Evolutionary conservation across 2,113 vertebrate species (phyloP), one percentile per base, ranked within the genome.

Genomic region (Potamarius usumacintae): DNA sequence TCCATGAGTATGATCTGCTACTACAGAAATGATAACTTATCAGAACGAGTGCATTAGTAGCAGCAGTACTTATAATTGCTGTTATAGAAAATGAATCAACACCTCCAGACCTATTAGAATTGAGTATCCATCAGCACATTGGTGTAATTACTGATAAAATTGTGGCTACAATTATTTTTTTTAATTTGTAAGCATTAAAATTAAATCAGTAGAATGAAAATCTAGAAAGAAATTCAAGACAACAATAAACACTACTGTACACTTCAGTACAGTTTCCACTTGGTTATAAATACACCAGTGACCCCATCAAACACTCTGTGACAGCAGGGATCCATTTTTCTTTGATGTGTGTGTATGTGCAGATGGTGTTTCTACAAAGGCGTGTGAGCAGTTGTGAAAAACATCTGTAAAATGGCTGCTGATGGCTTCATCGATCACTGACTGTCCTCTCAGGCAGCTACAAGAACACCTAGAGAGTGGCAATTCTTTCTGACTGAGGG

Each of bases 391-490:
- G 78, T 60, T 12, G 42, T 76, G 20, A 53, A 78, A 50, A 78
- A 53, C 0, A 12, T 25, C 48, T 58, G 20, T 82, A 63, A 82
- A 82, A 82, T 82, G 58, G 27, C 80, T 63, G 80, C 10, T 25
- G 25, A 82, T 82, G 30, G 55, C 30, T 50, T 25, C 34, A 82
- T 82, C 42, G 81, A 82, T 83, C 81, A 83, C 58, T 2, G 42
- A 18, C n/a, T 15, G 3, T 34, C 14, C 65, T 52, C 20, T 60
- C 20, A 7, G 27, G n/a, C 25, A 7, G 22, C 30, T 62, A 53
- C 76, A 71, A 20, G 67, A 65, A 76, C 63, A 89, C 80, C 69
- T 18, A 83, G 71, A 69, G 69, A 71, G 69, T 89, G 53, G 42
- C 72, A 12, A 9, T 48, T 27, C 63, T 72, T 5, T 80, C 65